Base-by-base conservation (phyloP, 2,888 invertebrate genomes). In the Acanthoscelides obtectus region DNA sequence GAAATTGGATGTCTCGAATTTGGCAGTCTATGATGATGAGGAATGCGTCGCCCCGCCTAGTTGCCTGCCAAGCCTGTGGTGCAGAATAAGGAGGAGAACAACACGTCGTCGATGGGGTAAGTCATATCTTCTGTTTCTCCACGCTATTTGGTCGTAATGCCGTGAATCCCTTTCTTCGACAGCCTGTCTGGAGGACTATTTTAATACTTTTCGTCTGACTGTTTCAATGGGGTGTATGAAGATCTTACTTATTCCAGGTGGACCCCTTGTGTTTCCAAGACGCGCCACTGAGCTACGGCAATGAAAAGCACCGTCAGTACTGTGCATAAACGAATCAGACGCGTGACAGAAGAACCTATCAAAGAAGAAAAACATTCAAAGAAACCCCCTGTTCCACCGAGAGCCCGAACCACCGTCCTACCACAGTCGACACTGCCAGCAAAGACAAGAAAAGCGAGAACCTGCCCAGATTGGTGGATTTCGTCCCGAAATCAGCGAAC, bases 11-110 rank as follows among this genome's bases (percentile, higher is more conserved):
- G 86, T 94, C 77, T 90, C 92, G 69, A 90, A 91, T 83, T 85
- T 93, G 22, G 91, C 91, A 79, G 91, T 93, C 22, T 93, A 94
- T 79, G 93, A 94, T 73, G 94, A 94, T 80, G 88, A 91, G 68
- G 93, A 93, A 81, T 45, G 8, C 17, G 8, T 75, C 20, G 86
- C 89, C 45, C 65, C 67, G 22, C 68, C 22, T 69, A 80, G 75
- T 66, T 71, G 21, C 67, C 69, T 12, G 68, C 69, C 20, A 75
- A 73, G 65, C 64, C 69, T 12, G 64, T 72, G 63, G 20, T 73
- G 8, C 68, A 69, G 64, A 74, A 69, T 25, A 68, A 72, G 5
- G 79, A 81, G 73, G 78, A 79, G 73, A 78, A 79, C 64, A 79
- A 79, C 70, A 79, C 68, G 76, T 79, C 22, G 75, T 78, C 69